A percentile compares a stretch with the other conserved stretches of the same genome.
These are phyloP conservation scores for Oscarella lobularis DNA, from an alignment of 37 sponge, comb jelly and placozoan genomes.

Conservation along the genomic window DNA sequence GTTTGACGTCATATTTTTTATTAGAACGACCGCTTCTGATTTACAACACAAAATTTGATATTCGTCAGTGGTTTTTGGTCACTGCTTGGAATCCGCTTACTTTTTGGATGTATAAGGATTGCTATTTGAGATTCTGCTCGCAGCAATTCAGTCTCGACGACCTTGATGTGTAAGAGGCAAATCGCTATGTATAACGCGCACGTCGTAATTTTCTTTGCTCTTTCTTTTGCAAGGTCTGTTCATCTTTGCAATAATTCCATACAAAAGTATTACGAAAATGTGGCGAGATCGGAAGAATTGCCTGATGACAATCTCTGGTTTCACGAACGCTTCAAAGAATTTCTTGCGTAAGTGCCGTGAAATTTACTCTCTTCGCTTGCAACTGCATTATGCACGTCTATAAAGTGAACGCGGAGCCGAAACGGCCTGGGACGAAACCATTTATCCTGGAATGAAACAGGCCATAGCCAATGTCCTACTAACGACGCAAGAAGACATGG, in stretches of 20 bases:
- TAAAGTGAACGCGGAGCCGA: not conserved
- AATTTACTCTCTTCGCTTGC: not conserved
- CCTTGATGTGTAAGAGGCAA: slow-evolving; percentile 46
- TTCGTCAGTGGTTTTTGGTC: slow-evolving; percentile 99
- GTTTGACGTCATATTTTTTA: not conserved
- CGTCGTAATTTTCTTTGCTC: slow-evolving; percentile 1
- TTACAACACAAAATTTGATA: slow-evolving; percentile 88
- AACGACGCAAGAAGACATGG: slow-evolving; percentile 63
- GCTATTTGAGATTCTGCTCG: slow-evolving; percentile 80
- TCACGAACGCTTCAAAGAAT: slow-evolving; percentile 48
- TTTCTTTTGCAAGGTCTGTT: slow-evolving; percentile 31
- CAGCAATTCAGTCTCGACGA: slow-evolving; percentile 61
- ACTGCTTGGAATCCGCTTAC: slow-evolving; percentile 96
- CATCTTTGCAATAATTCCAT: slow-evolving; percentile 93
- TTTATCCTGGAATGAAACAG: slow-evolving; percentile 85
- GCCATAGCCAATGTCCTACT: slow-evolving; percentile 54
- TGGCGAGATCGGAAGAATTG: slow-evolving; percentile 24
- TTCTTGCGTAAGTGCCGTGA: slow-evolving; percentile 23
- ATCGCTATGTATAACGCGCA: not conserved
- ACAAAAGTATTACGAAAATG: slow-evolving; percentile 51
- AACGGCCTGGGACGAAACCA: slow-evolving; percentile 33
- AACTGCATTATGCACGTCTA: not conserved
- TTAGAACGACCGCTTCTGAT: slow-evolving; percentile 80
- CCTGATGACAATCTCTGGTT: slow-evolving; percentile 92
- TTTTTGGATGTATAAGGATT: slow-evolving; percentile 89